Base-by-base conservation (phyloP, 2,113 vertebrate species). In the Erinaceus europaeus region DNA sequence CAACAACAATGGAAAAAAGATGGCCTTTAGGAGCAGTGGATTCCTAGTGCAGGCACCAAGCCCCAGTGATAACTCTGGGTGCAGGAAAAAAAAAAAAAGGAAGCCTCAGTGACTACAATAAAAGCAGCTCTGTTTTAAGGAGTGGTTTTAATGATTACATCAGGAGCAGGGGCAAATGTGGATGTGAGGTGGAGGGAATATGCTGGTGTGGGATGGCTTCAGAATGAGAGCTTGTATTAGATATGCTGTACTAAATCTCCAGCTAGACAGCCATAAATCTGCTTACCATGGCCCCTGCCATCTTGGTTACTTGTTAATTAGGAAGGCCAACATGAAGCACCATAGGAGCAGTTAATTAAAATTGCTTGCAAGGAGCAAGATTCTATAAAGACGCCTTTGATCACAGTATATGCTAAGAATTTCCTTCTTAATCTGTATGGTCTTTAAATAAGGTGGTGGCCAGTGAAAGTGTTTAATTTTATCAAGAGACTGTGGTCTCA, bases 381-480 rank as follows among this genome's bases (percentile, higher is more conserved):
- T 67, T 77, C 36, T 77, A 2, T n/a, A 52, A 77, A 88, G 42
- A 72, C 44, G 4, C 25, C 34, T 36, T 92, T 14, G 65, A 13
- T 77, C 18, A 5, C 46, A 11, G 74, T 27, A 38, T 67, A 7
- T 6, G n/a, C n/a, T 59, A 74, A 20, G 11, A 59, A 3, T 52
- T 89, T 76, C 36, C 6, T 8, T 67, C 40, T 61, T 68, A 50
- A 23, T 62, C 32, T 62, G 1, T 57, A 38, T 64, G 27, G 2
- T 65, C 21, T 91, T 72, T 86, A 14, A 87, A 74, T 77, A 81
- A 64, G 5, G 53, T 76, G n/a, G 67, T 74, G 29, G 59, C 65
- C 12, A 29, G 42, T n/a, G n/a, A 89, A 59, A 34, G 1, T 65
- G 57, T 53, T 83, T 53, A 38, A 12, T 67, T 86, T 81, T 17